Evolutionary conservation across 2,888 invertebrate species (phyloP), one percentile per base, ranked within the genome.

Genomic region (Pseudoips prasinana): DNA sequence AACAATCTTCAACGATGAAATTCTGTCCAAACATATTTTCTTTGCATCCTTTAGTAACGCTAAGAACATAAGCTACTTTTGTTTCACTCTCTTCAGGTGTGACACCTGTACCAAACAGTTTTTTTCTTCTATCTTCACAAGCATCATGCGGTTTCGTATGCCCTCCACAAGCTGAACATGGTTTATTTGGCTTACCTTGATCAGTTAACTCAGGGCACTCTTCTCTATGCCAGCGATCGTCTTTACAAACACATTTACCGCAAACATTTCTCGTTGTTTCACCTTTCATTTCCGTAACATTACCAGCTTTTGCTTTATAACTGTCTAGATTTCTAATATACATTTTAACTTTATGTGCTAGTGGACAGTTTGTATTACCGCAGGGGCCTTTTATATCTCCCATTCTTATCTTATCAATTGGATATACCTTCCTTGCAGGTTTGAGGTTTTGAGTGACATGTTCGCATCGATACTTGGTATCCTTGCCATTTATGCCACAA

Each of bases 301-400:
- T 57, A 10, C 60, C 63, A 23, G 57, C 61, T 28, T 78, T 71
- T 53, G 65, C 60, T 48, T 65, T 85, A 33, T 88, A 88, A 3
- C 64, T 57, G 1, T 83, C 78, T 25, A 87, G 48, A 37, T 73
- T 74, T 49, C 88, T 70, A 28, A 88, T 76, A 38, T 87, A 88
- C 6, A 55, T 70, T 53, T 59, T 82, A 1, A 88, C 78, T 65
- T 82, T 88, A 48, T 85, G 85, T 22, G 87, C 86, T 43, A 88
- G 58, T 22, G 72, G 57, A 53, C 88, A 88, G 30, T 81, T 86
- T 11, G 67, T 33, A 54, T 88, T 88, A 26, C 88, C 88, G 58
- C 88, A 88, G 1, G 88, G 87, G 2, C 88, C 88, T 22, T 59
- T 68, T 19, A 88, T 88, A 44, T 88, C 87, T 33, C 88, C 87